These are phyloP conservation scores for Mus spretus DNA, from an alignment of 2,797 vertebrate species.

Conservation along the genomic window DNA sequence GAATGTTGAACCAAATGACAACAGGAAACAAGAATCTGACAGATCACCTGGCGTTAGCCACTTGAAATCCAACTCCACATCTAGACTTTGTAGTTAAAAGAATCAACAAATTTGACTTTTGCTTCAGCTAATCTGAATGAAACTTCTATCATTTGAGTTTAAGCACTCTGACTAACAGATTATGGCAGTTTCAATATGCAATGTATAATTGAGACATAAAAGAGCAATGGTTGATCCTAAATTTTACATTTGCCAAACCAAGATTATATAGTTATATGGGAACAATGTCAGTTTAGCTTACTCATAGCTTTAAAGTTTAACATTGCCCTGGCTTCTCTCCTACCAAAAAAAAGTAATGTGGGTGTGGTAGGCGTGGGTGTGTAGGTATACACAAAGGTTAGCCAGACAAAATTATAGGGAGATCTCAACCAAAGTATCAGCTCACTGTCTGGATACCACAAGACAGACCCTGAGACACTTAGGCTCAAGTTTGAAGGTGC, in stretches of 20 bases:
- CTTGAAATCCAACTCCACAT: not conserved
- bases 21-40: not conserved
- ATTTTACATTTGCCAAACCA: constrained; percentile 47
- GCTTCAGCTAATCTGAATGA: constrained; percentile 23
- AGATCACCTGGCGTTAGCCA: not conserved
- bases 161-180: not conserved
- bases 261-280: constrained; percentile 57
- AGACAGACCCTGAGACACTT: constrained; percentile 16
- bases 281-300: constrained; percentile 32
- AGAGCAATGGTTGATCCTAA: constrained; percentile 53
- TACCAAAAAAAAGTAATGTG: not conserved
- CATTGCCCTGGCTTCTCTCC: not conserved
- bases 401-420: not conserved
- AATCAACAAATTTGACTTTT: constrained; percentile 44
- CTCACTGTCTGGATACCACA: not conserved
- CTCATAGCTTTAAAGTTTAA: constrained; percentile 35
- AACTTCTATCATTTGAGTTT: constrained; percentile 59
- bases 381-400: not conserved
- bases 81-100: constrained; percentile 41
- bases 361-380: not conserved
- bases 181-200: constrained; percentile 48
- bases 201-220: constrained; percentile 25
- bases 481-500: constrained; percentile 46
- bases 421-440: constrained; percentile 15
- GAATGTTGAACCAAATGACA: not conserved